A percentile compares a stretch with the other conserved stretches of the same genome.
phyloP scores from a whole-genome alignment of 1,140 invertebrate species.

The Heliconius hewitsoni region DNA sequence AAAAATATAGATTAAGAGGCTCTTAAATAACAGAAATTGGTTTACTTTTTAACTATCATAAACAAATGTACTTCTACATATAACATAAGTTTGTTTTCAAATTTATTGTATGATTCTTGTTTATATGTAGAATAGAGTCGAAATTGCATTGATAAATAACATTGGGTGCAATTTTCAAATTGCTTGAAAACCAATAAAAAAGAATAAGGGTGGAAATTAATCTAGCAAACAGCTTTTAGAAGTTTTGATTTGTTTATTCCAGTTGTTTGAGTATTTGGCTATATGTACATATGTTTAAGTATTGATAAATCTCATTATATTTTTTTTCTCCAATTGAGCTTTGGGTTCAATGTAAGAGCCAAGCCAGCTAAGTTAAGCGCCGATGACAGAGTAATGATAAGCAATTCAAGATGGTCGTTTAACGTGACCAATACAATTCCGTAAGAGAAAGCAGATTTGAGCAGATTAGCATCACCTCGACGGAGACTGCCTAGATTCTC shows the following conservation, averaged over 20 bases:
- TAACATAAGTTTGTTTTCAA: not conserved
- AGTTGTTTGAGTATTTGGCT: constrained; percentile 29
- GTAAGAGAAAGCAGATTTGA: too few relatives aligned
- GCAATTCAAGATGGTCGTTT: too few relatives aligned
- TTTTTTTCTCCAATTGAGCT: too few relatives aligned
- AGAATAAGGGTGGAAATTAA: constrained; percentile 35
- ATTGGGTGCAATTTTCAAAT: constrained; percentile 22
- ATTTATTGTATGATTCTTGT: not conserved
- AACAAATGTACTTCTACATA: not conserved
- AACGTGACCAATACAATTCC: too few relatives aligned
- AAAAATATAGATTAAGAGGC: constrained; percentile 9
- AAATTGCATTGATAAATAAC: constrained; percentile 9
- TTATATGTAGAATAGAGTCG: not conserved
- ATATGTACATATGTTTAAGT: constrained; percentile 11
- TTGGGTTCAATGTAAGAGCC: too few relatives aligned
- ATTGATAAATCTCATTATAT: too few relatives aligned
- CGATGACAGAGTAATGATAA: too few relatives aligned
- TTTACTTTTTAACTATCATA: constrained; percentile 9
- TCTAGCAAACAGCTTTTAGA: constrained; percentile 34
- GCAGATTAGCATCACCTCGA: too few relatives aligned
- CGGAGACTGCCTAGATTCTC: too few relatives aligned
- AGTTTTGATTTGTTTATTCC: constrained; percentile 32
- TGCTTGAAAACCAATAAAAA: constrained; percentile 35
- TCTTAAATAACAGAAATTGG: constrained; percentile 9
- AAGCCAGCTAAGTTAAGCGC: too few relatives aligned